These are phyloP conservation scores for Fregata magnificens DNA, from an alignment of 2,113 vertebrate genomes.

Conservation along the genomic window DNA sequence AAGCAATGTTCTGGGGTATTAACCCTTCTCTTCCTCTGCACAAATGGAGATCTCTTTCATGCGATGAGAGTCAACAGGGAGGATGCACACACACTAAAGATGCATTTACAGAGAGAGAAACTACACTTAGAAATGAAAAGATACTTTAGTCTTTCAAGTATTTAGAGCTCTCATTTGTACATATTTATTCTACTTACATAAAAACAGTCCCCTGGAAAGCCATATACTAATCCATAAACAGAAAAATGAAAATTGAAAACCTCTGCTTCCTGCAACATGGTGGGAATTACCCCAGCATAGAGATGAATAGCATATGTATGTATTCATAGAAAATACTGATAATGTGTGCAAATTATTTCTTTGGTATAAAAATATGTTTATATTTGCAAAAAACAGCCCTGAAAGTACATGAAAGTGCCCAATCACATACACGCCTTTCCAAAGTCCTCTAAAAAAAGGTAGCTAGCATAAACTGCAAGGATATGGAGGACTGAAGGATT, in stretches of 20 bases:
- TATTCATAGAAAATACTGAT: background rate
- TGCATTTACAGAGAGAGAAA: background rate
- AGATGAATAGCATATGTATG: background rate
- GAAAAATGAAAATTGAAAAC: background rate
- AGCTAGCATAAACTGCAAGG: fast-evolving
- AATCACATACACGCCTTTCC: background rate
- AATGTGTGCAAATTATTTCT: background rate
- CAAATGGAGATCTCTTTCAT: background rate
- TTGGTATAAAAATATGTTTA: background rate
- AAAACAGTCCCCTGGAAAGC: background rate
- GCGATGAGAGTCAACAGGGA: background rate
- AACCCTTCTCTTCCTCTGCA: background rate
- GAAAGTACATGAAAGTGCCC: background rate
- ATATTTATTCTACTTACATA: background rate
- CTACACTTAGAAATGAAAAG: background rate
- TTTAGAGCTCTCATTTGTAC: background rate
- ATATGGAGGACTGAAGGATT: background rate
- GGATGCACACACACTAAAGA: fast-evolving
- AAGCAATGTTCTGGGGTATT: background rate
- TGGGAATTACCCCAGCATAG: background rate
- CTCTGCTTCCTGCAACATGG: background rate
- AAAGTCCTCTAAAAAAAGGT: too few relatives aligned
- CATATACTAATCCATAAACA: background rate
- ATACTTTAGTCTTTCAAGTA: background rate
- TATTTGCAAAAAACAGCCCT: background rate